Evolutionary conservation across 2,113 vertebrate genomes (phyloP), one percentile per base, ranked within the genome.

Genomic region (Lontra canadensis): DNA sequence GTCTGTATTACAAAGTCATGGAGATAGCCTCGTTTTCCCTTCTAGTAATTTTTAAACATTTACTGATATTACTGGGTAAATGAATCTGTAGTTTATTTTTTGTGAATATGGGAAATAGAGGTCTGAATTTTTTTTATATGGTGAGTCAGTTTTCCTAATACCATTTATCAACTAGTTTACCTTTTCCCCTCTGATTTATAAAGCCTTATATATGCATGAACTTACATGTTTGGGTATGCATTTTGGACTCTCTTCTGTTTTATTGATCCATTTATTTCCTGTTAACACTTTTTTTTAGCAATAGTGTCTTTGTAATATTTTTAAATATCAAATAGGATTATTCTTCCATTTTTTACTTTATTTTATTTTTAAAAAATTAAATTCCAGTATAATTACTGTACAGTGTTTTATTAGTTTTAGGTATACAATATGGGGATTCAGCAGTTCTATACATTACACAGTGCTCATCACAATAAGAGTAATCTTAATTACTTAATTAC

Each of bases 221-320:
- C 31, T 96, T 94, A 73, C 44, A 7, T 61, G 52, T 49, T 94
- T 88, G 59, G 29, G 14, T 96, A 10, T 78, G 7, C 10, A 47
- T 47, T 91, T 91, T 91, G 49, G 34, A 67, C 87, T 90, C 78
- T 88, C 10, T 81, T 84, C 81, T 87, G 76, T 85, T 94, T 83
- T 67, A 69, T 59, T 86, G 57, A 69, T 34, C 67, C 15, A 3
- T 42, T 74, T 90, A 3, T 81, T 97, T 94, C 76, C 61, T 29
- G 49, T 86, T 69, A 94, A 59, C 59, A 69, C 8, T 82, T 21
- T 73, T 36, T 83, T 84, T 80, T 78, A 31, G 42, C 61, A 39
- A 94, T 78, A 76, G 29, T 67, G 18, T 87, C 23, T 87, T 94
- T 81, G 36, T 52, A 65, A n/a, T 49, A 34, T 69, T 14, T 42